phyloP scores from a whole-genome alignment of 2,888 invertebrate species.

The Dryobota labecula region DNA sequence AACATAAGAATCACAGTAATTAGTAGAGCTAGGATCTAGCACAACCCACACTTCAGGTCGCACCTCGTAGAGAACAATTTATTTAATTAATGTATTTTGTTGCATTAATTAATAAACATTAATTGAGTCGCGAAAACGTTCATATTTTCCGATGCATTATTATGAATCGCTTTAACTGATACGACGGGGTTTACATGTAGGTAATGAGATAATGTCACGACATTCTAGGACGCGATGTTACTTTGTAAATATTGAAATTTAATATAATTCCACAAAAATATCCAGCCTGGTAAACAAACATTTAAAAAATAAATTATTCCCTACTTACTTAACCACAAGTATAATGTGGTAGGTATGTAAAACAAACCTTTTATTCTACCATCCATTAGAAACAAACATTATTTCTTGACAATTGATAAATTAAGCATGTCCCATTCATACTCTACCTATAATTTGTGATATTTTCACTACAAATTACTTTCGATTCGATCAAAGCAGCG shows the following conservation, averaged over 20 bases:
- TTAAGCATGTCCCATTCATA: slow-evolving; percentile 4
- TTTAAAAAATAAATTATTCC: background rate
- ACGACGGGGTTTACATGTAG: background rate
- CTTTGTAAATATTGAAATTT: slow-evolving; percentile 10
- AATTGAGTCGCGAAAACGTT: slow-evolving; percentile 6
- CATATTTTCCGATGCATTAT: slow-evolving; percentile 13
- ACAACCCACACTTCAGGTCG: too few species aligned
- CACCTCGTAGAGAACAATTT: slow-evolving; percentile 16
- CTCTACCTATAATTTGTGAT: slow-evolving; percentile 38
- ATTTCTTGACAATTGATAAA: slow-evolving; percentile 29
- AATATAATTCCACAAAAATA: background rate
- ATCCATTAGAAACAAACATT: slow-evolving; percentile 21
- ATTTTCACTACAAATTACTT: slow-evolving; percentile 34
- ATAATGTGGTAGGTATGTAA: slow-evolving; percentile 2
- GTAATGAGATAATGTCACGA: slow-evolving; percentile 21
- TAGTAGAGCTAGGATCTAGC: background rate
- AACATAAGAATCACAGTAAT: background rate
- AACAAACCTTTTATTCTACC: slow-evolving; percentile 6
- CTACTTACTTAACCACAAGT: background rate
- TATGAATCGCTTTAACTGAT: slow-evolving; percentile 28
- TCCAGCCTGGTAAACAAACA: background rate
- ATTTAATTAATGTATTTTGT: slow-evolving; percentile 4
- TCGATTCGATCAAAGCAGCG: slow-evolving; percentile 33
- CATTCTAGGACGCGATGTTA: background rate
- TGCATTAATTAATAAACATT: slow-evolving; percentile 10